Evolutionary conservation across 2,888 invertebrate genomes (phyloP).

Genomic region (Acrocera orbiculus): DNA sequence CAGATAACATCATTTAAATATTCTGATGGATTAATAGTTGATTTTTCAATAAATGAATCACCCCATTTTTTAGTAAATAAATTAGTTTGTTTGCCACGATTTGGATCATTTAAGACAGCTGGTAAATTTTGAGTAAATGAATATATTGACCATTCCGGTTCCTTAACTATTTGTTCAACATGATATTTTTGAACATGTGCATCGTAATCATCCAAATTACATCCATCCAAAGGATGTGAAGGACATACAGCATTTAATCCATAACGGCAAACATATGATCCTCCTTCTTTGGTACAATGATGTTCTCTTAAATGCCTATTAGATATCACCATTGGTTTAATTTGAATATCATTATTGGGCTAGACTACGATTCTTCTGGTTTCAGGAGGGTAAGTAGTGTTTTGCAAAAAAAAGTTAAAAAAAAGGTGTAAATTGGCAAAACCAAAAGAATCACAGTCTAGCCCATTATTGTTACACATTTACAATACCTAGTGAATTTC

Average conservation of each 20-base stretch:
- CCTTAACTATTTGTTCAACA: constrained; percentile 28
- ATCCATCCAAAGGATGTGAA: constrained; percentile 74
- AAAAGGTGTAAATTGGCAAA: neutral
- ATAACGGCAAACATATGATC: constrained; percentile 72
- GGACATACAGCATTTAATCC: constrained; percentile 75
- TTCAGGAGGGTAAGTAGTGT: no score
- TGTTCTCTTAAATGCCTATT: constrained; percentile 58
- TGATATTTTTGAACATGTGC: constrained; percentile 61
- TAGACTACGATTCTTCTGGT: no score
- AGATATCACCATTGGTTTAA: no score
- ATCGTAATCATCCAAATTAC: constrained; percentile 74
- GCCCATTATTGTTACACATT: no score
- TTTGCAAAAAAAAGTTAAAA: no score
- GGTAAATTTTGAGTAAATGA: constrained; percentile 88
- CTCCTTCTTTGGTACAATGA: constrained; percentile 71
- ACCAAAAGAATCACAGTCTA: no score
- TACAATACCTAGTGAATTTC: constrained; percentile 48
- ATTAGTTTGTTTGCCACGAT: constrained; percentile 72
- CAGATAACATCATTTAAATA: constrained; percentile 68
- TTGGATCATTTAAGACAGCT: constrained; percentile 89
- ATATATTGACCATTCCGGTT: constrained; percentile 41
- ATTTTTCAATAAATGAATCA: constrained; percentile 75
- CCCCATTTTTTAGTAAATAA: constrained; percentile 98
- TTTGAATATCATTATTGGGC: no score
- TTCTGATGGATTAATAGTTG: constrained; percentile 56